These are phyloP conservation scores for Sarcophaga carnaria DNA, from an alignment of 2,888 invertebrate genomes.

Conservation along the genomic window DNA sequence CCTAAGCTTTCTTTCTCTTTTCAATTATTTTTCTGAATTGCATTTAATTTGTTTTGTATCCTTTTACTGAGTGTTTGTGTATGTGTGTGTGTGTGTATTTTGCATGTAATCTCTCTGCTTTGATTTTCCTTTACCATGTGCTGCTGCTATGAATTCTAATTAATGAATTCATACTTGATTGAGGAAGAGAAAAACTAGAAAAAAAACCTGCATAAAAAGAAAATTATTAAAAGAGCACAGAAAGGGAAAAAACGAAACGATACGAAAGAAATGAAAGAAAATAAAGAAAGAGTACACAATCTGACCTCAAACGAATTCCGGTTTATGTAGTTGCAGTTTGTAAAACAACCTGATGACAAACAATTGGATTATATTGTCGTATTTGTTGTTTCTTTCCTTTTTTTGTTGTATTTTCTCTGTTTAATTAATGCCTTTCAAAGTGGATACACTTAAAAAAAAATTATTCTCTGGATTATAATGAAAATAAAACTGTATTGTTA, in stretches of 20 bases:
- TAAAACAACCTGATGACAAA: not conserved
- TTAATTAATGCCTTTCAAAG: not conserved
- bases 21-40: not conserved
- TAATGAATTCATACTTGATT: slow-evolving; percentile 37
- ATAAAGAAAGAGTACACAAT: not conserved
- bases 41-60: slow-evolving; percentile 1
- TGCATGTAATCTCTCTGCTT: not conserved
- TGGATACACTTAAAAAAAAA: not conserved
- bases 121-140: not conserved
- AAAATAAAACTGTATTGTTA: no score
- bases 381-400: not conserved
- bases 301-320: slow-evolving; percentile 44
- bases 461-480: no score
- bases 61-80: not conserved
- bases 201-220: not conserved
- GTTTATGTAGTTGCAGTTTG: slow-evolving; percentile 10
- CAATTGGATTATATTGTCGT: slow-evolving; percentile 1
- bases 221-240: not conserved
- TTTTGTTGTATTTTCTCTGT: not conserved
- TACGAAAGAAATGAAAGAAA: not conserved
- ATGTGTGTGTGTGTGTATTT: not conserved
- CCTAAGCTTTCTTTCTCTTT: not conserved
- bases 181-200: not conserved
- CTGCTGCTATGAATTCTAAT: slow-evolving; percentile 32
- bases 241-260: no score